Evolutionary conservation across 2,113 vertebrate genomes (phyloP).

Genomic region (Cyanoderma ruficeps): DNA sequence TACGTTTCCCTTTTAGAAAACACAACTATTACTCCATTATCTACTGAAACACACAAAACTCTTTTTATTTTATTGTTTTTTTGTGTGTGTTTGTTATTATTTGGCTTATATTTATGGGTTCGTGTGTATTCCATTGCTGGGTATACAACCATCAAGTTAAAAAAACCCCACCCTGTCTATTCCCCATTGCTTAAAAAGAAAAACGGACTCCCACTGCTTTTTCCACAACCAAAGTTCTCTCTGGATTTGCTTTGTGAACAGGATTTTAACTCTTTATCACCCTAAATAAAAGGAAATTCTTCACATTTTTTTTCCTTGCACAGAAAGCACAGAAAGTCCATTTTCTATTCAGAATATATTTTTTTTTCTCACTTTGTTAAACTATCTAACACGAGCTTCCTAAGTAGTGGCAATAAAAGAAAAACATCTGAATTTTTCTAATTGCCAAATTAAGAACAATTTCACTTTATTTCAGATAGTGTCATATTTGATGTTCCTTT

Average conservation of each 20-base stretch:
- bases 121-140: conserved; percentile 58
- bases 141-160: conserved; percentile 56
- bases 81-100: conserved; percentile 72
- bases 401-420: not conserved
- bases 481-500: not conserved
- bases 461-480: not conserved
- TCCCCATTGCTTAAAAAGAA: conserved; percentile 69
- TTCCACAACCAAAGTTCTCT: conserved; percentile 22
- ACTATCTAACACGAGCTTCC: not conserved
- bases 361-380: not conserved
- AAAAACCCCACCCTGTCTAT: conserved; percentile 52
- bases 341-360: not conserved
- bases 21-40: conserved; percentile 74
- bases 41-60: conserved; percentile 57
- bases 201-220: conserved; percentile 67
- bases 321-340: not conserved
- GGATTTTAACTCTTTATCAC: conserved; percentile 67
- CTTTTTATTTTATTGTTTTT: not conserved
- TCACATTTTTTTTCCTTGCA: not conserved
- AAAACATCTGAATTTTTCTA: not conserved
- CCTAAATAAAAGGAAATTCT: conserved; percentile 22
- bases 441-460: not conserved
- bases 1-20: conserved; percentile 78
- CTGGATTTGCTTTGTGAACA: conserved; percentile 17
- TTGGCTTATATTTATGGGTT: conserved; percentile 73